A percentile compares a stretch with the other conserved stretches of the same genome.
These are phyloP conservation scores for Drosophila buzzatii DNA, from an alignment of 2,888 invertebrate genomes.

Conservation along the genomic window DNA sequence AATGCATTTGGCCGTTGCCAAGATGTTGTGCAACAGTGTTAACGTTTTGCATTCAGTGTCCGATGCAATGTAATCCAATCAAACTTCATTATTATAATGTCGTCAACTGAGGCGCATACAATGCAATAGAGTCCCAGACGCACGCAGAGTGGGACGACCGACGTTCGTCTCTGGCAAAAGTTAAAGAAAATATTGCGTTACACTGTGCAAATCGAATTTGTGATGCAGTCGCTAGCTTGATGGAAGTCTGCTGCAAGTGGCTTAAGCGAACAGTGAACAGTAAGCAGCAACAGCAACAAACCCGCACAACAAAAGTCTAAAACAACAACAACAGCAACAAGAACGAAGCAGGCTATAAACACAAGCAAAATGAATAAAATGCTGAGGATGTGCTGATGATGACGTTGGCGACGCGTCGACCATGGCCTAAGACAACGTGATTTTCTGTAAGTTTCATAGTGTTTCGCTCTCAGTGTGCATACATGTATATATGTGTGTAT, in stretches of 20 bases:
- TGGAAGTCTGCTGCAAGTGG: conserved; percentile 49
- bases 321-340: conserved; percentile 18
- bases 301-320: conserved; percentile 9
- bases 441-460: conserved; percentile 71
- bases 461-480: conserved; percentile 16
- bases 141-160: neutral
- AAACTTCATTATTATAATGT: conserved; percentile 77
- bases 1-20: conserved; percentile 56
- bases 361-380: conserved; percentile 71
- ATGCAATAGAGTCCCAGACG: conserved; percentile 33
- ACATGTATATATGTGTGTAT: conserved; percentile 15
- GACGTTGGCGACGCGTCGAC: conserved; percentile 59
- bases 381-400: conserved; percentile 66
- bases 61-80: conserved; percentile 78
- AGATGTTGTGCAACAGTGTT: conserved; percentile 69
- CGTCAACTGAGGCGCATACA: conserved; percentile 72
- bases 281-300: neutral
- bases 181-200: conserved; percentile 76
- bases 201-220: conserved; percentile 73
- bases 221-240: conserved; percentile 52
- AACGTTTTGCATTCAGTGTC: conserved; percentile 74
- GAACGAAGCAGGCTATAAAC: conserved; percentile 63
- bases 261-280: conserved; percentile 20
- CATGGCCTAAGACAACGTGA: conserved; percentile 83
- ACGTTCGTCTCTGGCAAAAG: conserved; percentile 38